Evolutionary conservation across 2,113 vertebrate genomes (phyloP), one percentile per base, ranked within the genome.

Genomic region (Rhizomys pruinosus): DNA sequence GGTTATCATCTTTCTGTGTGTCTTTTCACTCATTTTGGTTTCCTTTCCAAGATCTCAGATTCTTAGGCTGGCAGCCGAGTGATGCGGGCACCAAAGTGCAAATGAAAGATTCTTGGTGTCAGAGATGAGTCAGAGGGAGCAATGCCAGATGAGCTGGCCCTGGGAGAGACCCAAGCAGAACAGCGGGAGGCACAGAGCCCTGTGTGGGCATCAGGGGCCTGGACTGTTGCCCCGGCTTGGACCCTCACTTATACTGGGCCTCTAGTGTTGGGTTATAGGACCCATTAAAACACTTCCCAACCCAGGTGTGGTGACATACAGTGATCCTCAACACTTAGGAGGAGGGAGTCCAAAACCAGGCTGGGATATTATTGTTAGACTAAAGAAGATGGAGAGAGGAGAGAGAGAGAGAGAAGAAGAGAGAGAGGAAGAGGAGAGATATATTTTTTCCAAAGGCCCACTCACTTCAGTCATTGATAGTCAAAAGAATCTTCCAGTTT

Each of bases 1-100:
- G 90, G 42, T 93, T 93, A 87, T 85, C 81, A 10, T 89, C 90
- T 90, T 79, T 74, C 91, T 95, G 93, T 96, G 90, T 94, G 94
- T 85, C 96, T 97, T n/a, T 93, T 88, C 93, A 92, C 92, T 93
- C 86, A 90, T 91, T 85, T 87, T 84, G 94, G 71, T 96, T 97
- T 92, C 90, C 96, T 96, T 95, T n/a, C n/a, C 61, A 92, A 95
- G 94, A 95, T 94, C 37, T 39, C 84, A 63, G 87, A 81, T 82
- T 44, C 89, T 92, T n/a, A n/a, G 91, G 87, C 91, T 95, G 92
- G 85, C 13, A 68, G 63, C 71, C n/a, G 69, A 84, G 79, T 71
- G 34, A 77, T n/a, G 74, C 71, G 82, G 71, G 55, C 0, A 16
- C 44, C 68, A 29, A 84, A 64, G 91, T 47, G 77, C 91, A 88